Conservation (phyloP, 1,140 invertebrate species). For the Lasaia peninsularis region DNA sequence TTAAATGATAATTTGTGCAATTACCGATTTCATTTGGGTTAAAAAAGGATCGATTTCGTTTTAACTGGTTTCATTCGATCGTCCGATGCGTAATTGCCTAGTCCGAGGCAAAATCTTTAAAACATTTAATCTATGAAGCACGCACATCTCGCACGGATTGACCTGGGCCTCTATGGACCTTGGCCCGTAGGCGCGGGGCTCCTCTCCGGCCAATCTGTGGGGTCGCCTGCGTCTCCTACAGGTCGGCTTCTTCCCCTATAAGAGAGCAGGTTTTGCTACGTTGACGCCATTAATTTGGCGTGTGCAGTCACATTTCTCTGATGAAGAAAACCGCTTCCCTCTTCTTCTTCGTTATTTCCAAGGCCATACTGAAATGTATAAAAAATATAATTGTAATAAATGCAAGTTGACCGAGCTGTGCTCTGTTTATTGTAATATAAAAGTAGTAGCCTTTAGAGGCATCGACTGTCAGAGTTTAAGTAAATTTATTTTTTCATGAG, state of each 20-base stretch:
- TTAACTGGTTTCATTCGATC: not conserved
- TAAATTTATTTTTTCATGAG: too few species aligned
- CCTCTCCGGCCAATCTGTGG: not conserved
- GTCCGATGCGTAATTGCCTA: not conserved
- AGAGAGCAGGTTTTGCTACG: conserved; percentile 66
- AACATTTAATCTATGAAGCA: conserved; percentile 2
- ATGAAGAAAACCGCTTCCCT: conserved; percentile 84
- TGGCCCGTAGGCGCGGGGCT: not conserved
- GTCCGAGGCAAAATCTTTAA: not conserved
- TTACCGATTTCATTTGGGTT: not conserved
- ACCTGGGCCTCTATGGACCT: not conserved
- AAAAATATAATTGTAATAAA: not conserved
- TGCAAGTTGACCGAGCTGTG: too few species aligned
- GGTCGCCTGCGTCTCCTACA: conserved; percentile 1
- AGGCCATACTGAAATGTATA: conserved; percentile 52
- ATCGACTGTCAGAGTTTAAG: too few species aligned
- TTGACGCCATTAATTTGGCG: conserved; percentile 88
- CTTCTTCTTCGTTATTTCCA: conserved; percentile 63
- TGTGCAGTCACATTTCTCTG: conserved; percentile 89
- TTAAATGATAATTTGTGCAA: too few species aligned
- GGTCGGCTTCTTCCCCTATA: not conserved
- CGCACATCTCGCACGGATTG: not conserved
- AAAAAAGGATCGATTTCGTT: not conserved
- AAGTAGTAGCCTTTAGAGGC: too few species aligned
- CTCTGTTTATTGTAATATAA: not conserved